Base-by-base conservation (phyloP, 1,140 invertebrate genomes). In the Calosoma granatense region DNA sequence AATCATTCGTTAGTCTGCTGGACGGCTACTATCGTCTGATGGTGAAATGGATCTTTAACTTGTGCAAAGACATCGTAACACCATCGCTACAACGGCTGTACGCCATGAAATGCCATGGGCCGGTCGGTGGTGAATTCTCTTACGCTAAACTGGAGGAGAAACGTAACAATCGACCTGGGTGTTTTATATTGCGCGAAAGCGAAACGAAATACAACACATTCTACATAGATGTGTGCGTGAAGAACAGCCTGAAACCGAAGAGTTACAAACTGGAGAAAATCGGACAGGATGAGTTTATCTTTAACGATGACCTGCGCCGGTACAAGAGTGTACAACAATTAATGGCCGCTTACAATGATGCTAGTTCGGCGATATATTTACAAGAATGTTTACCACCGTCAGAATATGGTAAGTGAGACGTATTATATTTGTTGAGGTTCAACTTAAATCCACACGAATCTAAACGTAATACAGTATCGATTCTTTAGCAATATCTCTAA, bases 11-110 rank as follows among this genome's bases (percentile, higher is more conserved):
- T 52, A 88, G 88, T 52, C 75, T 85, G 15, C 71, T 94, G 54
- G 86, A 92, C 74, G 91, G 91, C 53, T 95, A 95, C 71, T 94
- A 93, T 68, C 82, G 92, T 63, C 74, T 94, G 53, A 84, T 84
- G 56, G 81, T 85, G 20, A 93, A 90, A 73, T 94, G 91, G 90
- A 93, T 85, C 21, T 91, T 91, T 67, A 90, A 94, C 75, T 73
- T 94, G 43, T 94, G 90, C 67, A 82, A 82, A 67, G 83, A 90
- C 60, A 77, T 90, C 39, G 70, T 77, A 54, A 88, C 89, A 1
- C 90, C 90, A 20, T 88, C 84, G 15, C 72, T 94, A 26, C 76
- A 81, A 62, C 80, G 78, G 64, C 68, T 94, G n/a, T 78, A 84
- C 62, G 72, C 75, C 51, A 74, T 88, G 56, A 89, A 86, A 72